A percentile compares a stretch with the other conserved stretches of the same genome.
Conservation (phyloP, 2,888 invertebrate genomes). For the Hipparchia sbordonii region DNA sequence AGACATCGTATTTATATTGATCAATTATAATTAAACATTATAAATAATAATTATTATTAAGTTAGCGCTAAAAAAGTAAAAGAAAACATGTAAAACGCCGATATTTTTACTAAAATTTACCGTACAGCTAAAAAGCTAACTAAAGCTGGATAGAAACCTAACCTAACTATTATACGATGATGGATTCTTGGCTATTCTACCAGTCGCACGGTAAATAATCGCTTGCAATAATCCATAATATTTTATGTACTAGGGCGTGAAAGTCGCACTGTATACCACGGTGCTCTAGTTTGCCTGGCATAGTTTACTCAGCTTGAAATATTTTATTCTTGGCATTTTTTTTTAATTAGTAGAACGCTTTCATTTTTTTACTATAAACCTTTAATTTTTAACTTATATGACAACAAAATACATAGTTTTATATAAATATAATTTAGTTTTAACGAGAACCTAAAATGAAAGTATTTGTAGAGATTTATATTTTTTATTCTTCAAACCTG, state of each 20-base stretch:
- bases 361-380: neutral
- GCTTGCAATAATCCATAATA: constrained; percentile 1
- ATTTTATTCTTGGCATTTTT: neutral
- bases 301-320: constrained; percentile 1
- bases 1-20: no score
- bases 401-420: no score
- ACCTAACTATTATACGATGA: neutral
- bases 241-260: constrained; percentile 12
- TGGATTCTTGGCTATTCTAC: neutral
- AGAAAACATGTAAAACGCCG: neutral
- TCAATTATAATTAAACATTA: no score
- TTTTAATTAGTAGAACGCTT: neutral
- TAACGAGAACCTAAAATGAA: no score
- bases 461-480: no score
- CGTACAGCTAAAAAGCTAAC: no score
- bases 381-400: neutral
- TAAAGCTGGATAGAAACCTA: no score
- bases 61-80: neutral
- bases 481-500: no score
- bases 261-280: neutral
- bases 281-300: constrained; percentile 1
- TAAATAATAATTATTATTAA: no score
- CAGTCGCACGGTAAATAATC: neutral
- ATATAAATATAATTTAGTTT: no score
- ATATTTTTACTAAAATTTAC: neutral